Conservation (phyloP, 2,113 vertebrate genomes). For the Clarias macrocephalus region DNA sequence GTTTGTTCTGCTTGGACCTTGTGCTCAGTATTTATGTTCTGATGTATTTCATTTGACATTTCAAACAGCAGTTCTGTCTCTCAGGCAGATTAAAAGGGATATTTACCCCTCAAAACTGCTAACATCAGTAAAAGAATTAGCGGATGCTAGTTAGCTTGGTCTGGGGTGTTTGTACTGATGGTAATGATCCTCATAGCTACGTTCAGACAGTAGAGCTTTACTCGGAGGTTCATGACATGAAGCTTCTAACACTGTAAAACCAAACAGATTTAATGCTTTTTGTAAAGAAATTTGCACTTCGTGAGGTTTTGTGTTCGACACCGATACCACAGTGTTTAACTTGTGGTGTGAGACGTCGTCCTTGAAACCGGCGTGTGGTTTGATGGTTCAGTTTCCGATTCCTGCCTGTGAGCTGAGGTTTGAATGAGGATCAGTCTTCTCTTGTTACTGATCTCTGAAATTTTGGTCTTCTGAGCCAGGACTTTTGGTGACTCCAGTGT, state of each 20-base stretch:
- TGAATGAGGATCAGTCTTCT: neutral
- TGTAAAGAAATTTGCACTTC: neutral
- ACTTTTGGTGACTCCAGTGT: neutral
- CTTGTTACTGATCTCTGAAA: neutral
- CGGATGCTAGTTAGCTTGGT: neutral
- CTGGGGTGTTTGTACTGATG: neutral
- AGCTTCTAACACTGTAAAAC: neutral
- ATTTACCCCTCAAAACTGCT: neutral
- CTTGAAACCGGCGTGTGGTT: neutral
- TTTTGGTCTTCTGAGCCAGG: neutral
- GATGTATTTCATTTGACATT: neutral
- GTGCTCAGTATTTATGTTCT: neutral
- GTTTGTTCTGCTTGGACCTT: neutral
- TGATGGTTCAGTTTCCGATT: neutral
- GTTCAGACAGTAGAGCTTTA: neutral
- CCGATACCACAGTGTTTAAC: neutral
- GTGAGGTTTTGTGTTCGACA: neutral
- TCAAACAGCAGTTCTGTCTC: neutral
- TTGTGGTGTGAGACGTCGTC: conserved; percentile 4
- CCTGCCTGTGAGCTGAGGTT: neutral
- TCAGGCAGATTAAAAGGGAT: neutral
- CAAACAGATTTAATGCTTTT: neutral
- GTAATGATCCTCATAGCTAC: too few relatives aligned
- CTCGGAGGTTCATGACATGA: neutral
- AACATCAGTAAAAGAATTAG: neutral